phyloP scores from a whole-genome alignment of 2,797 vertebrate species.

The Discoglossus pictus region DNA sequence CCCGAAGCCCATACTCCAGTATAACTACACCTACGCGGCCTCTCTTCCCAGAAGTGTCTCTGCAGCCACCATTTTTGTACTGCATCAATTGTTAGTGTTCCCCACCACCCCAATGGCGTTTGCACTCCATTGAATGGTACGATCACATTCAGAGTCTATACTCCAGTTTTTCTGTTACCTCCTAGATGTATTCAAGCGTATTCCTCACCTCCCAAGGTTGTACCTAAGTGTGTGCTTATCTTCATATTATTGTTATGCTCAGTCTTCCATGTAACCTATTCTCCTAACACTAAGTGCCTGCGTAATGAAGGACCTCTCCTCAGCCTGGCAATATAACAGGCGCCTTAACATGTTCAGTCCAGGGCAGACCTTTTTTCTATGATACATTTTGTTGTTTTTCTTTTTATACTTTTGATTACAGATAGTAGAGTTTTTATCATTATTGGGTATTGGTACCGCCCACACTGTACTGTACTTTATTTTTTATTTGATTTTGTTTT shows the following conservation, averaged over 20 bases:
- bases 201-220: neutral
- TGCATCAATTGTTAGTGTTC: no score
- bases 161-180: no score
- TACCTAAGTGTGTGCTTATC: neutral
- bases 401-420: constrained; percentile 28
- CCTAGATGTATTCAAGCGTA: no score
- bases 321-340: neutral
- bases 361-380: neutral
- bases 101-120: no score
- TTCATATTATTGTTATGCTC: neutral
- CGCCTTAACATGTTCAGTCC: constrained; percentile 1
- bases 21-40: no score
- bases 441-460: constrained; percentile 12
- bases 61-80: no score
- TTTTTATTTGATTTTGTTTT: constrained; percentile 10
- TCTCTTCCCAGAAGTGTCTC: no score
- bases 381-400: neutral
- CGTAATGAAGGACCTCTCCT: constrained; percentile 27
- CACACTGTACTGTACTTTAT: constrained; percentile 1
- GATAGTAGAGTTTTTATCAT: constrained; percentile 18
- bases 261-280: constrained; percentile 29
- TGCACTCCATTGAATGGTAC: no score
- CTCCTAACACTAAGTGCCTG: constrained; percentile 44
- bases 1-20: no score
- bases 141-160: no score